phyloP scores from a whole-genome alignment of 2,797 vertebrate species.

The Sebastes hopkinsi region DNA sequence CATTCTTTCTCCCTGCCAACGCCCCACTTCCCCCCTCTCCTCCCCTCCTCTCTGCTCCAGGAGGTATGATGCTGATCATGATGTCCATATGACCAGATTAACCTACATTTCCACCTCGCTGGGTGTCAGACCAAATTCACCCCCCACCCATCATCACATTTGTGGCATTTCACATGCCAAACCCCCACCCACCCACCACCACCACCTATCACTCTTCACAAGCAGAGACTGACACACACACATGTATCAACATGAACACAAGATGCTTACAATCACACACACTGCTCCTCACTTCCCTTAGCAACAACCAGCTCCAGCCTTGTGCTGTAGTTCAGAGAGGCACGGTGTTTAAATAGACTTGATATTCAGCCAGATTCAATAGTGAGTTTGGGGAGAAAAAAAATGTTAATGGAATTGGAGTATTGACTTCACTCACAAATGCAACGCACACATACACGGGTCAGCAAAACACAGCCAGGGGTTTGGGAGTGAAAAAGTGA shows the following conservation, averaged over 20 bases:
- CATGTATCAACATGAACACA: background rate
- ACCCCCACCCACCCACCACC: background rate
- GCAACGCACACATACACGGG: background rate
- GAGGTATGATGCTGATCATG: slow-evolving; percentile 29
- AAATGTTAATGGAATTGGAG: background rate
- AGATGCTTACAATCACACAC: background rate
- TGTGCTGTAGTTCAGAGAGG: background rate
- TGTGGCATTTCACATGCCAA: slow-evolving; percentile 47
- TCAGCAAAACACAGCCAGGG: slow-evolving; percentile 17
- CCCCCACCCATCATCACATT: slow-evolving; percentile 55
- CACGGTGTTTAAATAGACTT: background rate
- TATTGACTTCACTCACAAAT: background rate
- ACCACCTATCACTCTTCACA: background rate
- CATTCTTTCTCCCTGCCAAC: slow-evolving; percentile 21
- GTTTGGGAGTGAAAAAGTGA: background rate
- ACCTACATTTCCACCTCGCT: slow-evolving; percentile 76
- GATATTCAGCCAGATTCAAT: background rate
- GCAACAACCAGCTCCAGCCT: slow-evolving; percentile 37
- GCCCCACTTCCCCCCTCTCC: slow-evolving; percentile 8
- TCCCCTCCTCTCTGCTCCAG: slow-evolving; percentile 8
- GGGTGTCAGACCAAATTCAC: slow-evolving; percentile 43
- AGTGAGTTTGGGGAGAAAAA: background rate
- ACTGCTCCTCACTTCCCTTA: slow-evolving; percentile 13
- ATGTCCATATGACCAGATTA: slow-evolving; percentile 71
- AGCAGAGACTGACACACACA: background rate